phyloP scores from a whole-genome alignment of 2,888 invertebrate species.

The Glyphotaelius pellucidus region DNA sequence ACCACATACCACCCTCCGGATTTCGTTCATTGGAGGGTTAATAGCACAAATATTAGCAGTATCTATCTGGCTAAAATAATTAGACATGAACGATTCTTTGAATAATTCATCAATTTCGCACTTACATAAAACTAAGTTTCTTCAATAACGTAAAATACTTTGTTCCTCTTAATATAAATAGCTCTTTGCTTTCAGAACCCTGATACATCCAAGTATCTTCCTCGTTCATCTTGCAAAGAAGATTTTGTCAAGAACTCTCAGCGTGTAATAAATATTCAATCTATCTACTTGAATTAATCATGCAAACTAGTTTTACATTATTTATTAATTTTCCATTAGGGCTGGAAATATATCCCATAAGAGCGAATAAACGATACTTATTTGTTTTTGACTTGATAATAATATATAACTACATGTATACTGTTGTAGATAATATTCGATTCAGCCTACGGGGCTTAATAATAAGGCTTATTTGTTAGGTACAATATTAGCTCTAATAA shows the following conservation, averaged over 20 bases:
- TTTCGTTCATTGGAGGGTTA: no score
- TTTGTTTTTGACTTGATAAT: background rate
- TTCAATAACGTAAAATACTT: background rate
- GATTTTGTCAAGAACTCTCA: background rate
- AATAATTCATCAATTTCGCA: no score
- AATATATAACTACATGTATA: background rate
- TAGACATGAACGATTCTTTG: no score
- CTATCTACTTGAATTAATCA: background rate
- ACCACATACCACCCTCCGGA: no score
- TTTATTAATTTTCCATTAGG: slow-evolving; percentile 2
- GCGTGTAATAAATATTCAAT: background rate
- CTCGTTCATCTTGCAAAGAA: background rate
- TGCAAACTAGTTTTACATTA: background rate
- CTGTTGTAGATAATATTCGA: background rate
- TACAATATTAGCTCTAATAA: background rate
- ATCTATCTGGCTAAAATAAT: no score
- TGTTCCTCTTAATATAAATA: background rate
- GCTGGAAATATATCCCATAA: background rate
- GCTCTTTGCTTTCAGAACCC: background rate
- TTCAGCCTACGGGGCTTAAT: background rate
- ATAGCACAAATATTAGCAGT: no score
- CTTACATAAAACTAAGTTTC: no score
- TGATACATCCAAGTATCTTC: background rate
- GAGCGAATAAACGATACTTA: background rate
- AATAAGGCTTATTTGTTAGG: background rate